Evolutionary conservation across 2,797 vertebrate genomes (phyloP).

Genomic region (Avahi laniger): DNA sequence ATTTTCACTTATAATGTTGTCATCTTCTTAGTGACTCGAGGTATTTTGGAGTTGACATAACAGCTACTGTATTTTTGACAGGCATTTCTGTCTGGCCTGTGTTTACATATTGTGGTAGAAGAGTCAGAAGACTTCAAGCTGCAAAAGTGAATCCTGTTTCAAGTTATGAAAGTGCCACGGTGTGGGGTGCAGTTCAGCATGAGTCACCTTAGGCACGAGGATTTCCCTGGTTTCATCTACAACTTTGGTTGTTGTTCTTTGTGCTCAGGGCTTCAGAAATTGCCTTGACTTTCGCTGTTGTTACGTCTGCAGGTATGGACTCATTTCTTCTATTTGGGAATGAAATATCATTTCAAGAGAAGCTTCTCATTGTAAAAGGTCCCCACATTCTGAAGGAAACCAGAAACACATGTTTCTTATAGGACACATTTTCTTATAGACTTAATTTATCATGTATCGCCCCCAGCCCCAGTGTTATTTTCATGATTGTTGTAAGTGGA

Average conservation of each 20-base stretch:
- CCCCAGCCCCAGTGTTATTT: not conserved
- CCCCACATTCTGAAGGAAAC: not conserved
- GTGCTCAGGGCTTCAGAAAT: not conserved
- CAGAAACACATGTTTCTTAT: not conserved
- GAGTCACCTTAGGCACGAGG: not conserved
- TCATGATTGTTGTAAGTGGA: not conserved
- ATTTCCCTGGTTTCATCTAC: not conserved
- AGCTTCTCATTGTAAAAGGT: not conserved
- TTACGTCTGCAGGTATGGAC: not conserved
- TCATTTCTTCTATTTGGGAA: not conserved
- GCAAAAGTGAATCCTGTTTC: slow-evolving; percentile 39
- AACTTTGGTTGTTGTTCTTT: not conserved
- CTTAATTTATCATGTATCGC: not conserved
- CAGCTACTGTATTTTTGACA: slow-evolving; percentile 29
- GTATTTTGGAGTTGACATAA: slow-evolving; percentile 21
- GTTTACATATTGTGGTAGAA: slow-evolving; percentile 32
- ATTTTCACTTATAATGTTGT: not conserved
- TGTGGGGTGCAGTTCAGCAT: not conserved
- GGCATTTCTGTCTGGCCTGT: not conserved
- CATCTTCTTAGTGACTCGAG: not conserved
- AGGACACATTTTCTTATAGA: not conserved
- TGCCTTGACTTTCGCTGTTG: not conserved
- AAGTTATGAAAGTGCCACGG: not conserved
- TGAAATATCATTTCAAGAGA: not conserved
- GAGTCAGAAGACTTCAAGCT: slow-evolving; percentile 14